These are phyloP conservation scores for Litocranius walleri DNA, from an alignment of 2,113 vertebrate genomes.

Conservation along the genomic window DNA sequence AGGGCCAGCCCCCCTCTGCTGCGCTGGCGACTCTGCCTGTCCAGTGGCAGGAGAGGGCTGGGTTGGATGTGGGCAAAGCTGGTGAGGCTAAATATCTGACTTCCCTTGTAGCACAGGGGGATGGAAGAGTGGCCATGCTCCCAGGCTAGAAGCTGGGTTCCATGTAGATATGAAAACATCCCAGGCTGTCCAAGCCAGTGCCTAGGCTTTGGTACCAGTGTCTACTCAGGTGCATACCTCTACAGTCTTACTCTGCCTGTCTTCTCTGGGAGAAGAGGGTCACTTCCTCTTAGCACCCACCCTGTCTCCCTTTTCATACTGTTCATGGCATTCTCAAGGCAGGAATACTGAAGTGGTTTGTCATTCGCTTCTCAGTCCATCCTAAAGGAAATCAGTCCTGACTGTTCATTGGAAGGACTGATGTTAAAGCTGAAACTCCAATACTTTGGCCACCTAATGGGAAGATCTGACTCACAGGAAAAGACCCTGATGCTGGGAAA, in stretches of 20 bases:
- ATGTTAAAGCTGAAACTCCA: not conserved
- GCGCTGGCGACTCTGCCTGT: not conserved
- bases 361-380: not conserved
- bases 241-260: no score
- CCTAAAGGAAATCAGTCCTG: not conserved
- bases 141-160: not conserved
- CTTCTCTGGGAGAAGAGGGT: no score
- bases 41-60: not conserved
- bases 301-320: not conserved
- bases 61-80: not conserved
- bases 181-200: no score
- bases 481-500: not conserved
- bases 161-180: not conserved
- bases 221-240: not conserved
- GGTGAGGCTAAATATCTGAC: not conserved
- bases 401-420: not conserved
- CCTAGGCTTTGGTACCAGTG: not conserved
- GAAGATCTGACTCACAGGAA: not conserved
- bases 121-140: not conserved
- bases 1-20: rapidly evolving
- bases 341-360: not conserved
- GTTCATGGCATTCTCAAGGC: not conserved
- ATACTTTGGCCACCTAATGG: not conserved
- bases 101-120: not conserved
- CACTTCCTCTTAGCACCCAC: not conserved